phyloP scores from a whole-genome alignment of 2,888 invertebrate species.

The Silvanus unidentatus region DNA sequence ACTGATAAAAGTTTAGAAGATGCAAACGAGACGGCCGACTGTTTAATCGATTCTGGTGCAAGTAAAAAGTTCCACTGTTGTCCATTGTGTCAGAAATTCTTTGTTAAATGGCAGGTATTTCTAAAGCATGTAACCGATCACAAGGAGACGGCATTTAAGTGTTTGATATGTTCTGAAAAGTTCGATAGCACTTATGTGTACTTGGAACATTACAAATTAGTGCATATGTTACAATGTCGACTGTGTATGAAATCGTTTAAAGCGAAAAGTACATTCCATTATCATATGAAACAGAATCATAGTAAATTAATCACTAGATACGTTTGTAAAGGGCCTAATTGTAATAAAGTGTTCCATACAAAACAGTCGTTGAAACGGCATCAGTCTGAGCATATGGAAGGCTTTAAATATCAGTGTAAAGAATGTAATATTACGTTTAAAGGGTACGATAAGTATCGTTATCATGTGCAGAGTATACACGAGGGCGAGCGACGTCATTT shows the following conservation, averaged over 20 bases:
- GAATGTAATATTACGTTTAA: constrained; percentile 25
- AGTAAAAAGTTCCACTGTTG: not conserved
- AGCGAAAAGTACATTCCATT: constrained; percentile 13
- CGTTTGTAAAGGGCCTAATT: constrained; percentile 20
- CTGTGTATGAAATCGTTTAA: constrained; percentile 22
- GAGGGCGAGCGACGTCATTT: constrained; percentile 19
- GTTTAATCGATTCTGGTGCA: too few relatives aligned
- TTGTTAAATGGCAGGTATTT: constrained; percentile 1
- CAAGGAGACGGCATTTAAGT: constrained; percentile 7
- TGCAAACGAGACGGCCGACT: not conserved
- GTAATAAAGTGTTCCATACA: constrained; percentile 20
- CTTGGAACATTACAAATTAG: constrained; percentile 16
- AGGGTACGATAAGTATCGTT: constrained; percentile 23
- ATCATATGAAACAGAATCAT: constrained; percentile 7
- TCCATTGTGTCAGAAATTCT: not conserved
- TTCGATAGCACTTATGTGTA: constrained; percentile 11
- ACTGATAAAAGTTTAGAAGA: not conserved
- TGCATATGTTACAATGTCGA: constrained; percentile 21
- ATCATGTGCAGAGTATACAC: constrained; percentile 25
- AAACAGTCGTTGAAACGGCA: constrained; percentile 24
- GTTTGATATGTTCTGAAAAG: constrained; percentile 13
- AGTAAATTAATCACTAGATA: constrained; percentile 16
- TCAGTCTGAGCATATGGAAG: constrained; percentile 17
- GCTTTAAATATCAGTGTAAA: constrained; percentile 21
- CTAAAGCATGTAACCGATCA: constrained; percentile 7